Evolutionary conservation across 2,113 vertebrate genomes (phyloP).

Genomic region (Rhea americana): DNA sequence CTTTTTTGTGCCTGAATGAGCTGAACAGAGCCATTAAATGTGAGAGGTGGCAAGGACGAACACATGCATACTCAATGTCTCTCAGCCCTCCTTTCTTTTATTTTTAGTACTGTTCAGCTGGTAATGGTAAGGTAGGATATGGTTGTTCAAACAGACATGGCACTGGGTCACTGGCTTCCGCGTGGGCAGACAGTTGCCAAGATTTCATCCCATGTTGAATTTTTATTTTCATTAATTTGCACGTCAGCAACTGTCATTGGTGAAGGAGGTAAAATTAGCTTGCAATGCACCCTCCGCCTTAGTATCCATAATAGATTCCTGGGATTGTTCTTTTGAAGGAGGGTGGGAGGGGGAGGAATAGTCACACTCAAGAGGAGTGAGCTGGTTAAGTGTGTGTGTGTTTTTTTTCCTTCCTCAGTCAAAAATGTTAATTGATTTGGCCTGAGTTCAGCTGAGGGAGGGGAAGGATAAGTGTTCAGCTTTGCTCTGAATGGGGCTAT

Average conservation of each 20-base stretch:
- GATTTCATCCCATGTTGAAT: slow-evolving; percentile 46
- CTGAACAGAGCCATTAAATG: not conserved
- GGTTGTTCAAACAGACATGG: not conserved
- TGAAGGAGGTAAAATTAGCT: slow-evolving; percentile 65
- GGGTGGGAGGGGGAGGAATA: slow-evolving; percentile 5
- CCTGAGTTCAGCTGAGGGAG: not conserved
- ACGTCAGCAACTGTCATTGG: slow-evolving; percentile 57
- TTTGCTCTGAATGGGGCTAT: slow-evolving; percentile 6
- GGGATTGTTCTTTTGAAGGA: slow-evolving; percentile 25
- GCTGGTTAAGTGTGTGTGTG: not conserved
- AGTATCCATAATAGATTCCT: slow-evolving; percentile 14
- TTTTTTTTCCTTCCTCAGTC: slow-evolving; percentile 8
- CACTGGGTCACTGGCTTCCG: slow-evolving; percentile 55
- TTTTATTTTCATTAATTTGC: slow-evolving; percentile 68
- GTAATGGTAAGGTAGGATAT: not conserved
- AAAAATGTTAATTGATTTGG: slow-evolving; percentile 51
- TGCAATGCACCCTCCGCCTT: not conserved
- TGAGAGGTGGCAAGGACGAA: slow-evolving; percentile 5
- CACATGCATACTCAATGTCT: not conserved
- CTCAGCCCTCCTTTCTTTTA: not conserved
- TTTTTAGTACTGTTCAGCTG: not conserved
- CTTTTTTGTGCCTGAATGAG: slow-evolving; percentile 31
- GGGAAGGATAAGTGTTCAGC: not conserved
- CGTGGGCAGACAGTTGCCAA: slow-evolving; percentile 61
- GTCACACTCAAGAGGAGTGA: slow-evolving; percentile 38